Conservation (phyloP, 2,797 vertebrate species). For the Coregonus sp. region DNA sequence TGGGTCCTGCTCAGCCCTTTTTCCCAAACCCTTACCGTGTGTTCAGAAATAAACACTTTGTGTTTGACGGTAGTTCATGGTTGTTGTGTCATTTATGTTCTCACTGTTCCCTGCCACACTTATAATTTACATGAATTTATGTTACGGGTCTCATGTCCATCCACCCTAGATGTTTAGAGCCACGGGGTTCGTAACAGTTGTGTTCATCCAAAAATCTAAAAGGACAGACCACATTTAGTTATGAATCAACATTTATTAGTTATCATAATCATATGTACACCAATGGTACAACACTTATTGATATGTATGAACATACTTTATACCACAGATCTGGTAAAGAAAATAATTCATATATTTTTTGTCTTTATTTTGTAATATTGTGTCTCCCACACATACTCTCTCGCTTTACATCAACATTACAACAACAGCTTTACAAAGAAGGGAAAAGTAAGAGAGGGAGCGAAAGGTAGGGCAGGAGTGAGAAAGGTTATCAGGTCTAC, state of each 20-base stretch:
- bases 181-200: too few relatives aligned
- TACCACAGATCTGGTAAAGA: conserved; percentile 71
- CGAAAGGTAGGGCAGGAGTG: conserved; percentile 57
- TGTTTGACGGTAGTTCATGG: too few relatives aligned
- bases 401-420: conserved; percentile 82
- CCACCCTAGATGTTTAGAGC: too few relatives aligned
- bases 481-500: conserved; percentile 54
- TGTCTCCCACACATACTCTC: conserved; percentile 58
- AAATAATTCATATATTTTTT: conserved; percentile 60
- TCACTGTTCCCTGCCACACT: too few relatives aligned
- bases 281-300: conserved; percentile 93
- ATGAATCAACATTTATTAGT: conserved; percentile 98
- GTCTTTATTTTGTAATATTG: conserved; percentile 58
- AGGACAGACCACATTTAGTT: conserved; percentile 72
- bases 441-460: conserved; percentile 73
- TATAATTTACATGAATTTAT: too few relatives aligned
- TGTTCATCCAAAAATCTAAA: conserved; percentile 18
- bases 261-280: conserved; percentile 90
- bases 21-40: too few relatives aligned
- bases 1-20: too few relatives aligned
- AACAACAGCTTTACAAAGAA: conserved; percentile 80
- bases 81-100: too few relatives aligned
- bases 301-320: conserved; percentile 85
- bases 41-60: too few relatives aligned
- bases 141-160: too few relatives aligned